Evolutionary conservation across 2,888 invertebrate genomes (phyloP), one percentile per base, ranked within the genome.

Genomic region (Eudemis profundana): DNA sequence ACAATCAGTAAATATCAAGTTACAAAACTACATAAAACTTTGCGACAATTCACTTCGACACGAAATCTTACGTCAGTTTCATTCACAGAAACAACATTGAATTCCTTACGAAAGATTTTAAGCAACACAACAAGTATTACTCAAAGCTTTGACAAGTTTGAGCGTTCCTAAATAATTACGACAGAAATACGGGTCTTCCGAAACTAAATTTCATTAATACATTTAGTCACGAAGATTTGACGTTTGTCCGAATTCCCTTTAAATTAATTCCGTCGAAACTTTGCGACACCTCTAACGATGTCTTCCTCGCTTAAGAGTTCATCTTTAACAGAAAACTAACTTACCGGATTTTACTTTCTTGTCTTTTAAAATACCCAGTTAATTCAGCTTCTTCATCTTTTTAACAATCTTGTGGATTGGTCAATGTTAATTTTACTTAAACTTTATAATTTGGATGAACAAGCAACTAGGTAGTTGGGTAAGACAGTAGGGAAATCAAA

Each of bases 261-360:
- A 67, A 70, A 79, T 78, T 74, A 78, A 82, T 82, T 79, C 78
- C 68, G 68, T 70, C 69, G 69, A 76, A 84, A 85, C 77, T 85
- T 81, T 60, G 72, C 72, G 80, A 83, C 79, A 82, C 75, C 78
- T 82, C 74, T 81, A 83, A 86, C 80, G 79, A 85, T 78, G 79
- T 81, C 82, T 78, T 82, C 78, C 73, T 75, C 74, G 70, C 72
- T 78, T 74, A 75, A 74, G 78, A 82, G 73, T 82, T 82, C 70
- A 74, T 78, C 76, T 72, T 76, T 70, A 68, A 69, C 73, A 70
- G 71, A 73, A 79, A 80, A 78, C 80, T 80, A 80, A 81, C 76
- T 79, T 78, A 61, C 63, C 72, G 49, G 63, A 60, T 69, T 66
- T 70, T 75, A 79, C 71, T 80, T 77, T 70, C 62, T 68, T 68